Conservation (phyloP, 1,140 invertebrate species). For the Matsumurasca onukii region DNA sequence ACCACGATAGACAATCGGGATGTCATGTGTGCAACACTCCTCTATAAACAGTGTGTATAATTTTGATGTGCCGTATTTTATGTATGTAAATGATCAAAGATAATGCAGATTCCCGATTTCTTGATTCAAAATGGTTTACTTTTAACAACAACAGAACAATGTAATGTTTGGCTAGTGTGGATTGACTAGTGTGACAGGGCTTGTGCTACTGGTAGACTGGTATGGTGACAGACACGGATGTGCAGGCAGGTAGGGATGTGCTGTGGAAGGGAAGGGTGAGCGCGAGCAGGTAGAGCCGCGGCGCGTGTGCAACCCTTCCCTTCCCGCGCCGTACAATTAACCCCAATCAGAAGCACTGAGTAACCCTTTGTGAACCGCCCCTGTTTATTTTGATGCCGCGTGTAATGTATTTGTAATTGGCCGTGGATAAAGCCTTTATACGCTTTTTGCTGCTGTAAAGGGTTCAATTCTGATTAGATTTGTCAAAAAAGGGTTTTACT, state of each 20-base stretch:
- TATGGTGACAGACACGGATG: not conserved
- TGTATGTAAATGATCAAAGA: too few relatives aligned
- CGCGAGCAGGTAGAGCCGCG: not conserved
- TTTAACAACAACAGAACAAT: too few relatives aligned
- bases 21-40: too few relatives aligned
- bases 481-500: not conserved
- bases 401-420: conserved; percentile 26
- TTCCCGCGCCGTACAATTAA: conserved; percentile 4
- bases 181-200: too few relatives aligned
- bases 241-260: not conserved
- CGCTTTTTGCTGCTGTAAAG: conserved; percentile 9
- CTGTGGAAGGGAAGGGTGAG: not conserved
- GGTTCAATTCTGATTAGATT: not conserved
- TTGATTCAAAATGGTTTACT: too few relatives aligned
- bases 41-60: too few relatives aligned
- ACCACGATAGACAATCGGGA: too few relatives aligned
- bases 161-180: too few relatives aligned
- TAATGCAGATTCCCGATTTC: too few relatives aligned
- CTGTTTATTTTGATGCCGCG: conserved; percentile 26
- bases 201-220: too few relatives aligned
- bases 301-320: conserved; percentile 14
- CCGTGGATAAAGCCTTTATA: conserved; percentile 22
- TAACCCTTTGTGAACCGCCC: conserved; percentile 19
- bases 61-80: too few relatives aligned
- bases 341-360: conserved; percentile 2